A percentile compares a stretch with the other conserved stretches of the same genome.
phyloP scores from a whole-genome alignment of 2,113 vertebrate genomes.

The Nycticryphes semicollaris region DNA sequence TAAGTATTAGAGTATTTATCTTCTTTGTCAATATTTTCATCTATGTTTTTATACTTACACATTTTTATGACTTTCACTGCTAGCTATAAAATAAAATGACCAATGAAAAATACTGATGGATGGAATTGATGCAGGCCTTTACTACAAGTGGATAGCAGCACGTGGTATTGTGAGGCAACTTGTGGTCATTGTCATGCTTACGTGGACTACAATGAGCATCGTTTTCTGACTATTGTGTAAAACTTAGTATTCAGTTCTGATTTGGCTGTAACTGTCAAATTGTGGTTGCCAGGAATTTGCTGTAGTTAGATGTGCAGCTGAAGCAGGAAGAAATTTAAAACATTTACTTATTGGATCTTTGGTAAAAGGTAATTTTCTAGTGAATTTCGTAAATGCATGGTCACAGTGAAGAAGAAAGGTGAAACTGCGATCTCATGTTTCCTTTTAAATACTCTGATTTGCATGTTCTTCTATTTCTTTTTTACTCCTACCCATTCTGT shows the following conservation, averaged over 20 bases:
- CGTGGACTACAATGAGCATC: background rate
- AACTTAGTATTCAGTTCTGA: background rate
- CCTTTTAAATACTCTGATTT: background rate
- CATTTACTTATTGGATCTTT: background rate
- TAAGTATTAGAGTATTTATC: background rate
- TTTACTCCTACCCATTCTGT: background rate
- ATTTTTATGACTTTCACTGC: background rate
- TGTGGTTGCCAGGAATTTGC: background rate
- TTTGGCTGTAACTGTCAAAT: background rate
- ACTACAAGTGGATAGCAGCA: background rate
- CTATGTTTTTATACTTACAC: background rate
- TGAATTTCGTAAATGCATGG: background rate
- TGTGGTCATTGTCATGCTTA: background rate
- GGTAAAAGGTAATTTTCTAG: background rate
- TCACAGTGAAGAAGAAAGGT: background rate
- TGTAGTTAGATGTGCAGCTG: background rate
- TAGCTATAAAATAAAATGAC: background rate
- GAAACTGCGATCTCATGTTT: background rate
- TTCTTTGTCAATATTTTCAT: background rate
- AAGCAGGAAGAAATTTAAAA: background rate
- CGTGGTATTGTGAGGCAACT: accelerated
- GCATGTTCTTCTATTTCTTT: background rate
- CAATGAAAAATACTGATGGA: accelerated
- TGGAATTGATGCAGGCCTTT: background rate
- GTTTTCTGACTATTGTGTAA: background rate